These are phyloP conservation scores for Drosophila mimetica DNA, from an alignment of 2,888 invertebrate genomes.

Conservation along the genomic window DNA sequence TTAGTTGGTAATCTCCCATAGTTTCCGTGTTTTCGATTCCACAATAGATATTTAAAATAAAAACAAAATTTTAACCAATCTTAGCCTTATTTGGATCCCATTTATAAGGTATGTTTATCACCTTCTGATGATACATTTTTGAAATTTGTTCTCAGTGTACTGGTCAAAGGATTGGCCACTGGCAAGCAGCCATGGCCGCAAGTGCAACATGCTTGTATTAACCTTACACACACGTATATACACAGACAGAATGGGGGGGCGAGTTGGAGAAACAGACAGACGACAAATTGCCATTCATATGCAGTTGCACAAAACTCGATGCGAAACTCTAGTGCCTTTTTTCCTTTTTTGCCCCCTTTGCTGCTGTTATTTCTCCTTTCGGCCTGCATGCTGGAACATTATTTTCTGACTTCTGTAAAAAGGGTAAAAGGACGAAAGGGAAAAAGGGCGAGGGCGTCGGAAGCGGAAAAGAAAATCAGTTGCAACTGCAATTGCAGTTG, in stretches of 20 bases:
- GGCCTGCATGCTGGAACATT: constrained; percentile 33
- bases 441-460: constrained; percentile 32
- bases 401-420: constrained; percentile 59
- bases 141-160: constrained; percentile 2
- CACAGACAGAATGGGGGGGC: constrained; percentile 16
- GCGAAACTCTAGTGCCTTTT: constrained; percentile 44
- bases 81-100: too few species aligned
- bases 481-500: constrained; percentile 49
- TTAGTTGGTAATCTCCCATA: not conserved
- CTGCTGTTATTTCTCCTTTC: constrained; percentile 37
- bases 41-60: not conserved
- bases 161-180: constrained; percentile 35
- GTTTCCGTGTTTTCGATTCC: too few species aligned
- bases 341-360: not conserved
- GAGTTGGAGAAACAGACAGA: constrained; percentile 39
- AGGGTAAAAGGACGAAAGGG: not conserved
- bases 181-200: constrained; percentile 50
- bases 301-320: constrained; percentile 52
- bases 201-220: constrained; percentile 67
- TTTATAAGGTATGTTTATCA: too few species aligned
- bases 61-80: too few species aligned
- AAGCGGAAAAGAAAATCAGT: constrained; percentile 75
- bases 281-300: constrained; percentile 79
- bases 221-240: constrained; percentile 36
- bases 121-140: too few species aligned